Evolutionary conservation across 2,888 invertebrate genomes (phyloP), one percentile per base, ranked within the genome.

Genomic region (Neoitamus cyanurus): DNA sequence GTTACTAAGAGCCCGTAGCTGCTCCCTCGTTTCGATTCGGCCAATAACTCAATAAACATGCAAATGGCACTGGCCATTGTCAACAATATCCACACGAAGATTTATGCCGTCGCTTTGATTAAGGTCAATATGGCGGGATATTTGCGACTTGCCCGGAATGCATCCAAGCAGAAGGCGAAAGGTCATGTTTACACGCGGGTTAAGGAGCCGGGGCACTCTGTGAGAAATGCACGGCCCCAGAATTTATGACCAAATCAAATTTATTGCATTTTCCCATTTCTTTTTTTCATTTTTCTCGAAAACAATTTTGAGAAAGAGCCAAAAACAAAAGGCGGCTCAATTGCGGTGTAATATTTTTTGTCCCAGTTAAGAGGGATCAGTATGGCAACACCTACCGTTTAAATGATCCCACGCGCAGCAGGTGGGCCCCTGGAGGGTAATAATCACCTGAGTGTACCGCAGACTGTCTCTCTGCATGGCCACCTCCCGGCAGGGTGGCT

Each of bases 171-270:
- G 2, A 80, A 68, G 68, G 34, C 80, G 30, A 20, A 31, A 36
- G 80, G 80, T 80, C 80, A 80, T 58, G 80, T 80, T 80, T 80
- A 80, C 80, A 80, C 34, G 30, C 58, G 80, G 80, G 80, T 80
- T 68, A 80, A 80, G 80, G 31, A 46, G 77, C 15, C 11, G 2
- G 25, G 25, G 9, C 25, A 9, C 9, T 3, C 1, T 58, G 15
- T 15, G 25, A 58, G 58, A 20, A 58, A 58, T 58, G 15, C 25
- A 58, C 20, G 25, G 13, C 42, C 42, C 1, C n/a, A 15, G 25
- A 58, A 58, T 58, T 58, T 58, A 20, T 25, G 20, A 20, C 25
- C 7, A 7, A 58, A 58, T 20, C 3, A 58, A 58, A 58, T 58
- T 58, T 58, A 25, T n/a, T 42, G 5, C 42, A n/a, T 42, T n/a